These are phyloP conservation scores for Phalacrocorax carbo DNA, from an alignment of 2,113 vertebrate species.

Conservation along the genomic window DNA sequence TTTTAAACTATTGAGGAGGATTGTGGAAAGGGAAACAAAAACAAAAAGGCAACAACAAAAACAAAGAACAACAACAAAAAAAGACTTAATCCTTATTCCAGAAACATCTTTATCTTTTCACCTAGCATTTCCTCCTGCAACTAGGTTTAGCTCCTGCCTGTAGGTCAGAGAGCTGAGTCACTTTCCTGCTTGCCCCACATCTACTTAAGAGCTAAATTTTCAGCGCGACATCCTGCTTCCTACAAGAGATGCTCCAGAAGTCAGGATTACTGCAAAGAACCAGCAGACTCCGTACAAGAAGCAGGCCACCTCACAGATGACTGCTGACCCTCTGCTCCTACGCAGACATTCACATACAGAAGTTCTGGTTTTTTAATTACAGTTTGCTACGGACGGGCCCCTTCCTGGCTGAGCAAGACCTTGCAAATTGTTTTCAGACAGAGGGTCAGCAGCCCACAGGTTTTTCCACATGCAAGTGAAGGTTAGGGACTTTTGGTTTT, in stretches of 20 bases:
- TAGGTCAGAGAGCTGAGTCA: constrained; percentile 9
- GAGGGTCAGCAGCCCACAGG: neutral
- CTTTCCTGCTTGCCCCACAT: neutral
- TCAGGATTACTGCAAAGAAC: neutral
- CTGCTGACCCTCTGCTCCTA: neutral
- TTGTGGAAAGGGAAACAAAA: neutral
- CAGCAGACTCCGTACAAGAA: neutral
- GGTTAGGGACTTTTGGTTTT: neutral
- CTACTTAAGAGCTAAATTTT: neutral
- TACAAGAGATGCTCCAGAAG: neutral
- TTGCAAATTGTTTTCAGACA: neutral
- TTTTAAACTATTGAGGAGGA: neutral
- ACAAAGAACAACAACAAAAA: neutral
- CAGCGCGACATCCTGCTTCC: neutral
- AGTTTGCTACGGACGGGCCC: neutral
- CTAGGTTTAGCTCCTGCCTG: neutral
- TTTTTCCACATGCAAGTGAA: neutral
- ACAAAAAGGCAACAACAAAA: neutral
- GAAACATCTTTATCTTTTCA: neutral
- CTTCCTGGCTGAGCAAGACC: neutral
- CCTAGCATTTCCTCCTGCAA: neutral
- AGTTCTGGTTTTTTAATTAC: neutral
- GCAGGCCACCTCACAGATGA: neutral
- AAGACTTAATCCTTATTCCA: neutral
- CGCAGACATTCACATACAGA: neutral